phyloP scores from a whole-genome alignment of 1,140 invertebrate species.

The Temnothorax nylanderi region DNA sequence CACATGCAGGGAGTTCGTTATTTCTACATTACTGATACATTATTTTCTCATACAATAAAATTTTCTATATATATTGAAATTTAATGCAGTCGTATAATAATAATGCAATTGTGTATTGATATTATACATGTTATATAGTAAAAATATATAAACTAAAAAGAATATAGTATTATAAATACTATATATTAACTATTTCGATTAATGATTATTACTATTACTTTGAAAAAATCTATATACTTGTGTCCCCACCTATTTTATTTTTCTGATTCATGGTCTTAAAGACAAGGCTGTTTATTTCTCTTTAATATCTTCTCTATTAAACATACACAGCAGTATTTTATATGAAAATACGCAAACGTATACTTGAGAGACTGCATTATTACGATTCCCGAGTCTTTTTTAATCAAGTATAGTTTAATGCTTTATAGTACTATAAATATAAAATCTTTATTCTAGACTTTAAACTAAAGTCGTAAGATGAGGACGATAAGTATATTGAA shows the following conservation, averaged over 20 bases:
- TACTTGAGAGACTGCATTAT: neutral
- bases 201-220: neutral
- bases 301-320: neutral
- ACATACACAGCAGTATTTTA: neutral
- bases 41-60: neutral
- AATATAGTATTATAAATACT: neutral
- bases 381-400: neutral
- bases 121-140: neutral
- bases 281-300: neutral
- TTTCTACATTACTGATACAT: conserved; percentile 1
- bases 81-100: neutral
- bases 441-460: neutral
- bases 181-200: neutral
- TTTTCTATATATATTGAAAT: neutral
- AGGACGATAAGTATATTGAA: neutral
- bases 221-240: neutral
- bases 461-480: neutral
- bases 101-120: neutral
- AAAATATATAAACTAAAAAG: neutral
- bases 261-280: neutral
- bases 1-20: neutral
- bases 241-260: neutral
- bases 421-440: neutral
- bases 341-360: neutral
- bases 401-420: conserved; percentile 14